phyloP scores from a whole-genome alignment of 2,888 invertebrate species.

The Chloroclysta siterata region DNA sequence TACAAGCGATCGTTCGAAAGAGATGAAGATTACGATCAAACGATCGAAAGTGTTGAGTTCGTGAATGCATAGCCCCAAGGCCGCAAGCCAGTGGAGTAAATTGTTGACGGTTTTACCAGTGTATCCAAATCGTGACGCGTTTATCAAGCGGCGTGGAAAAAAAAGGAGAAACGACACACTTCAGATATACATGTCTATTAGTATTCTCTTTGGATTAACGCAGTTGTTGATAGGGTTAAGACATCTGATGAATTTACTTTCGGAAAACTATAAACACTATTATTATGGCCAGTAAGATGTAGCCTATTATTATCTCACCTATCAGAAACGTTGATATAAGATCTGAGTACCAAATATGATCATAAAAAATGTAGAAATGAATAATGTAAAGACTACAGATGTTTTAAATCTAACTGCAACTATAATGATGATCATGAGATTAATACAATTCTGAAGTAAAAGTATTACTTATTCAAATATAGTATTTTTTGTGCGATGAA shows the following conservation, averaged over 20 bases:
- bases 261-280: background rate
- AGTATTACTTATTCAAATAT: constrained; percentile 34
- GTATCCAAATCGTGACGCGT: constrained; percentile 81
- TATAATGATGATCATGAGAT: constrained; percentile 47
- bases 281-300: background rate
- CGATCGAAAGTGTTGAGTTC: constrained; percentile 43
- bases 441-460: constrained; percentile 43
- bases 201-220: constrained; percentile 55
- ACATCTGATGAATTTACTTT: constrained; percentile 23
- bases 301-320: background rate
- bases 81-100: constrained; percentile 23
- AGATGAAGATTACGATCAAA: constrained; percentile 42
- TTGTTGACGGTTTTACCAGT: constrained; percentile 80
- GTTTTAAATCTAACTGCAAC: constrained; percentile 53
- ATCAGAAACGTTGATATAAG: background rate
- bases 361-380: constrained; percentile 1
- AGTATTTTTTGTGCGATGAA: constrained; percentile 58
- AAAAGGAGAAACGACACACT: constrained; percentile 82
- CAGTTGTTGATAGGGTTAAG: constrained; percentile 45
- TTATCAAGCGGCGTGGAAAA: constrained; percentile 83
- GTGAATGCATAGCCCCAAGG: constrained; percentile 58
- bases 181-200: constrained; percentile 72
- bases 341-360: background rate
- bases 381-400: constrained; percentile 29
- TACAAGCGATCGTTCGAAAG: constrained; percentile 41